Conservation (phyloP, 2,888 invertebrate genomes). For the Drosophila ezoana region DNA sequence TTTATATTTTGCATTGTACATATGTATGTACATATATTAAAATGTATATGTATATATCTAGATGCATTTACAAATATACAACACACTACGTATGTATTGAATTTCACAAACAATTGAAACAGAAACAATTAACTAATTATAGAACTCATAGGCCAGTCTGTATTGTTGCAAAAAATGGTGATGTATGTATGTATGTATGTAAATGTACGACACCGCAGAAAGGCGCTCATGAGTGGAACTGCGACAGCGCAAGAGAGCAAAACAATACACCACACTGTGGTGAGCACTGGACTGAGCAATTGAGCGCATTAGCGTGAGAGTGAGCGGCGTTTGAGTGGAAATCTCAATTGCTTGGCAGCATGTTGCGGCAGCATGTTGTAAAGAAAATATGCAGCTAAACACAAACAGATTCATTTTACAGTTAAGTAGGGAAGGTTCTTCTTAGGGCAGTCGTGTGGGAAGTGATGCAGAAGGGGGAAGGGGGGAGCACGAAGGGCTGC, state of each 20-base stretch:
- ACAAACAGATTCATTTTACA: not conserved
- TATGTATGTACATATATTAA: not conserved
- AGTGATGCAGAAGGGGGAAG: too few relatives aligned
- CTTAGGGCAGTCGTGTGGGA: not conserved
- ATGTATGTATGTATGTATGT: not conserved
- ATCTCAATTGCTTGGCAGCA: constrained; percentile 12
- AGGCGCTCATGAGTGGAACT: constrained; percentile 2
- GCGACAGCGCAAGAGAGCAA: constrained; percentile 1
- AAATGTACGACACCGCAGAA: not conserved
- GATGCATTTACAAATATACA: not conserved
- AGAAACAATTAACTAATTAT: constrained; percentile 66
- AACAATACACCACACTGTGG: constrained; percentile 36
- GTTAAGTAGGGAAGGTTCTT: not conserved
- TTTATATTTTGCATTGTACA: not conserved
- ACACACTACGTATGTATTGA: constrained; percentile 13
- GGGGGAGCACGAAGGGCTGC: too few relatives aligned
- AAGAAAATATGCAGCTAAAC: not conserved
- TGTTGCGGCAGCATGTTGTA: constrained; percentile 25
- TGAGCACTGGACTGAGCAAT: constrained; percentile 18
- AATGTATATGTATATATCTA: not conserved
- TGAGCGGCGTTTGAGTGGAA: constrained; percentile 2
- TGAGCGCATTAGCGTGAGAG: constrained; percentile 4
- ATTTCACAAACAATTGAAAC: constrained; percentile 66
- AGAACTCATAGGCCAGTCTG: constrained; percentile 45
- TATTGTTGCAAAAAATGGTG: constrained; percentile 17